Base-by-base conservation (phyloP, 1,140 invertebrate species). In the Vanessa tameamea region DNA sequence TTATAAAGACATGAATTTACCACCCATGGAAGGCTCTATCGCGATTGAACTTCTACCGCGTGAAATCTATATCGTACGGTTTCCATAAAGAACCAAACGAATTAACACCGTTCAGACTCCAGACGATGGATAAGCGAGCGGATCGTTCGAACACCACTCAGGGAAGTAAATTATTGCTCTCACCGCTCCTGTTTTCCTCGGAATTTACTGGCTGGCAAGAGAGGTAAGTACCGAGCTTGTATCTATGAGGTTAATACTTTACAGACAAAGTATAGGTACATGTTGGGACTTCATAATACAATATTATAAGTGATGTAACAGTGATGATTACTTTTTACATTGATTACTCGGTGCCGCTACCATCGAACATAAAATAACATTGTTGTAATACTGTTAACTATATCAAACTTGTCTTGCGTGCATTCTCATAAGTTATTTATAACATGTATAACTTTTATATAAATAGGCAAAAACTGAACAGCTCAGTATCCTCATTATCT, bases 101-200 rank as follows among this genome's bases (percentile, higher is more conserved):
- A 89, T 87, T 84, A 89, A 83, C 83, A 80, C 73, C 75, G 63
- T 68, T 68, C 55, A 68, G 61, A 64, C 61, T 78, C 75, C 75
- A 79, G 73, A 75, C 75, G 72, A 71, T 76, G 78, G 77, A 81
- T 84, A 82, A 82, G 82, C 76, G 79, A 80, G 79, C 69, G 79
- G 76, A 82, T 81, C 83, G 82, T 76, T 83, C 84, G 84, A 87
- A 86, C 79, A 78, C 80, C 80, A 78, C 80, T 84, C 76, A 78
- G 74, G 64, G 70, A 74, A 67, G 77, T 88, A 84, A 87, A 80
- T 84, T 88, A 88, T 86, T 81, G 61, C 79, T 81, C 83, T 84
- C 81, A 76, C 48, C 78, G 79, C 78, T 74, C 72, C 73, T 82
- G 72, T 82, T 82, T 57, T 77, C 67, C 69, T 69, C 78, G 72